These are phyloP conservation scores for Poecilia picta DNA, from an alignment of 2,797 vertebrate genomes.

Conservation along the genomic window DNA sequence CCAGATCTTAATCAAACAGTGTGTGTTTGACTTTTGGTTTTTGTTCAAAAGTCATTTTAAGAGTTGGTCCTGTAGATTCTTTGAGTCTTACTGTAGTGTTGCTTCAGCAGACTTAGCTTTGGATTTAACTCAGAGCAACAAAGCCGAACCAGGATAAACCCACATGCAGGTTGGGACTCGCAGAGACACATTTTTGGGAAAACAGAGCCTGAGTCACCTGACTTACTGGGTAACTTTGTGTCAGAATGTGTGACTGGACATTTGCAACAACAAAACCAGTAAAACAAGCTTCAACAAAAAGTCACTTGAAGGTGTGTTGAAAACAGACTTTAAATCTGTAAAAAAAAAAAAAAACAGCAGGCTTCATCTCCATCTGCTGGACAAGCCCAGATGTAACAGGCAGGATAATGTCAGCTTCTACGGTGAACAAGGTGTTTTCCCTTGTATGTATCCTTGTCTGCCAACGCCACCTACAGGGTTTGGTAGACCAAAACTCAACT, in stretches of 20 bases:
- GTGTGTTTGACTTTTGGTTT: too few relatives aligned
- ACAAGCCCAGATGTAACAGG: neutral
- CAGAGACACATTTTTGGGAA: conserved; percentile 13
- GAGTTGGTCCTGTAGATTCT: neutral
- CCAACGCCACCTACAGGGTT: too few relatives aligned
- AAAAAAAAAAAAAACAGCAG: neutral
- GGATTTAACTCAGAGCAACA: conserved; percentile 22
- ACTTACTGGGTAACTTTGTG: conserved; percentile 1
- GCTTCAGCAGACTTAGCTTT: neutral
- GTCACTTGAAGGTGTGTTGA: neutral
- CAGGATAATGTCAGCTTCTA: neutral
- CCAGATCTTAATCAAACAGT: neutral
- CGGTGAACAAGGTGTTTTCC: too few relatives aligned
- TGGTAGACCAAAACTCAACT: too few relatives aligned
- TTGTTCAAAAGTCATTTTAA: neutral
- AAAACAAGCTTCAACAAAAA: neutral
- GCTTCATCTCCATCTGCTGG: conserved; percentile 33
- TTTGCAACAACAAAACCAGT: neutral
- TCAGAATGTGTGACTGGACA: neutral
- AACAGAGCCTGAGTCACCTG: conserved; percentile 28
- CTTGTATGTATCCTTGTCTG: too few relatives aligned
- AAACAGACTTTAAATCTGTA: neutral
- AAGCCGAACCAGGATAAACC: neutral
- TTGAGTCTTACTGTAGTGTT: neutral
- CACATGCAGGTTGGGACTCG: conserved; percentile 9